Evolutionary conservation across 1,140 invertebrate species (phyloP), one percentile per base, ranked within the genome.

Genomic region (Nixonia krombeini): DNA sequence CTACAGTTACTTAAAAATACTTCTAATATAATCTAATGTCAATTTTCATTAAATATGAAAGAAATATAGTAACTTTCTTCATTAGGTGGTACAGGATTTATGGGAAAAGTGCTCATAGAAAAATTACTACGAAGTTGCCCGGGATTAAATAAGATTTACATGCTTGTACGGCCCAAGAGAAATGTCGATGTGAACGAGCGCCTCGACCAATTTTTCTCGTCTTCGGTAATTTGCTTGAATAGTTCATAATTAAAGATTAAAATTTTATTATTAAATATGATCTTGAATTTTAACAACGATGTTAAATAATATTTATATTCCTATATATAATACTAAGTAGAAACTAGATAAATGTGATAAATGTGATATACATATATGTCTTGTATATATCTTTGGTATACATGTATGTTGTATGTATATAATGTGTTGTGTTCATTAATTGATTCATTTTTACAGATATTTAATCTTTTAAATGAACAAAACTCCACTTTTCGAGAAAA

Each of bases 21-120:
- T 4, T 42, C 35, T 17, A 18, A 2, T n/a, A 10, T 23, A 3
- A 23, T 23, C 17, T 23, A 35, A 4, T 5, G 5, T 1, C 2
- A 7, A 23, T 23, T 23, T 41, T 8, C 10, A 10, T 12, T 15
- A 29, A 44, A 42, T 21, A 21, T 44, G 28, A 55, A 37, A 53
- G 31, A 47, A 52, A 45, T 31, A 12, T 42, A 46, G 38, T 12
- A 12, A 1, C 72, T 90, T 35, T 84, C 90, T 33, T 87, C 91
- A 38, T 89, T 89, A 31, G 91, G 91, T 15, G 90, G 89, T 1
- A 94, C 93, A 0, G 94, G 94, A 1, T 96, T 96, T 79, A 88
- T 96, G 80, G 95, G 94, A 9, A 96, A 96, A 85, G 90, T 95
- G 12, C 83, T 96, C 4, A 88, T 96, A 17, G 94, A 96, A 83